Conservation (phyloP, 2,888 invertebrate genomes). For the Agrotis exclamationis region DNA sequence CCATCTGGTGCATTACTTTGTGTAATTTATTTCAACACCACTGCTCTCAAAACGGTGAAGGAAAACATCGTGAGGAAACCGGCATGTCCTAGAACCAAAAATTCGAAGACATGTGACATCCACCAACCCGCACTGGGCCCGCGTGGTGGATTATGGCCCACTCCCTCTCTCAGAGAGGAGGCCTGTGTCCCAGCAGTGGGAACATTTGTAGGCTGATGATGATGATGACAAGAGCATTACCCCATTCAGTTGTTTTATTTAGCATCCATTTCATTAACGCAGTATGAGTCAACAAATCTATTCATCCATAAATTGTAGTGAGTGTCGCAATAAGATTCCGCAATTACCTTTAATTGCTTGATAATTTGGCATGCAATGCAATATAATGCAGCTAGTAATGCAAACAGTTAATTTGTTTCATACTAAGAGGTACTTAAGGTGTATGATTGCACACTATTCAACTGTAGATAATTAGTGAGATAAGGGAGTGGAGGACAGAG, state of each 20-base stretch:
- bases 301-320: conserved; percentile 40
- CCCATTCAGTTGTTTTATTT: conserved; percentile 10
- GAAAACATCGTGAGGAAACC: too few relatives aligned
- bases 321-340: conserved; percentile 19
- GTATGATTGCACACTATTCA: conserved; percentile 15
- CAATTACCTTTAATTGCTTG: conserved; percentile 41
- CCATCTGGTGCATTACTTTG: too few relatives aligned
- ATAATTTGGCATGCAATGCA: conserved; percentile 37
- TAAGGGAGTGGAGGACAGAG: conserved; percentile 7
- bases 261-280: conserved; percentile 11
- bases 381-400: conserved; percentile 14
- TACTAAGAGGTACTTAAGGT: not conserved
- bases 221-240: not conserved
- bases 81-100: too few relatives aligned
- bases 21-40: too few relatives aligned
- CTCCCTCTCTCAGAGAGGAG: too few relatives aligned
- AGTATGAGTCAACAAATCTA: conserved; percentile 38
- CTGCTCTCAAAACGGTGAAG: too few relatives aligned
- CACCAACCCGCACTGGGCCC: too few relatives aligned
- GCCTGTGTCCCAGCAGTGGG: too few relatives aligned
- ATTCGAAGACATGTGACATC: too few relatives aligned
- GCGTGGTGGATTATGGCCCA: too few relatives aligned
- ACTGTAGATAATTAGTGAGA: conserved; percentile 21
- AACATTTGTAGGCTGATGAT: too few relatives aligned
- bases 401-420: conserved; percentile 20